Evolutionary conservation across 30 jellyfish, hydroid and myxozoan species (phyloP), one percentile per base, ranked within the genome.

Genomic region (Chrysaora quinquecirrha): DNA sequence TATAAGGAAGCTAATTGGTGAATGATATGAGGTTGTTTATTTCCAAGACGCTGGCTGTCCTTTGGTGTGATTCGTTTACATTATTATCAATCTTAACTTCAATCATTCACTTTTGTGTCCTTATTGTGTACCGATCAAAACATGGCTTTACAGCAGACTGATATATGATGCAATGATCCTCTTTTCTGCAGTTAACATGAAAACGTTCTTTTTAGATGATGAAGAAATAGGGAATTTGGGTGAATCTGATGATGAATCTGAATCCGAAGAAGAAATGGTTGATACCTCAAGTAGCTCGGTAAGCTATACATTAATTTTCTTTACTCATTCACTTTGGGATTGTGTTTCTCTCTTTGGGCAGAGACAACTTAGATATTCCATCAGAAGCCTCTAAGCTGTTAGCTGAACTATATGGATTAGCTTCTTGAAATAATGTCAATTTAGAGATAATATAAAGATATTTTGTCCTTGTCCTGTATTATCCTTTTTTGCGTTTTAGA

Each of bases 241-340:
- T 18, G 68, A 66, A 1, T 49, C 48, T 18, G 76, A 52, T 28
- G 62, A 76, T n/a, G 78, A 78, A 20, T 46, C 63, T 75, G 76
- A 76, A 6, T 9, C 87, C 16, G 87, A 76, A 23, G 87, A 75
- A 56, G 87, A 76, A 32, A 70, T 50, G 56, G 61, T 56, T 16
- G 72, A 32, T 49, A 48, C 63, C 6, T 31, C 43, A 54, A 29
- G 29, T 1, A 19, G 25, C 2, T 4, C 3, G 75, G 60, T 23
- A 52, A 75, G 86, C 54, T 19, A 52, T 52, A 43, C 16, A 16
- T 43, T 6, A 43, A 9, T 6, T 43, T 43, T 43, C 58, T 43
- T 43, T 6, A 43, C 16, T 43, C 58, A 43, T 43, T 43, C 12
- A 6, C n/a, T n/a, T n/a, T n/a, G n/a, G n/a, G n/a, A n/a, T n/a